These are phyloP conservation scores for Drosophila kambysellisi DNA, from an alignment of 2,888 invertebrate genomes.

Conservation along the genomic window DNA sequence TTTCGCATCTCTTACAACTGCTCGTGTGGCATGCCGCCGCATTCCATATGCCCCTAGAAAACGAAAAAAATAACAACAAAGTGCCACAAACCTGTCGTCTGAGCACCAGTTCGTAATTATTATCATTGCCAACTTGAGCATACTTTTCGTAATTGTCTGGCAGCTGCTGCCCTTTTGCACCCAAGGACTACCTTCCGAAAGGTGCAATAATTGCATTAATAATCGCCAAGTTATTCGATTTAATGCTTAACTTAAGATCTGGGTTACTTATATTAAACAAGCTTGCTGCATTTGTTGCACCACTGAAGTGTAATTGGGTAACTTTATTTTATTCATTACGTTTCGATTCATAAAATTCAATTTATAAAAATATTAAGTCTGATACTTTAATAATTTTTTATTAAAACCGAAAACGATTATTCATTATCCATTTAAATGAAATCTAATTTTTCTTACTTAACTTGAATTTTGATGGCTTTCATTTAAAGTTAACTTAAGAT, in stretches of 20 bases:
- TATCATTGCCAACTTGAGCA: conserved; percentile 17
- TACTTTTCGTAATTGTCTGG: conserved; percentile 21
- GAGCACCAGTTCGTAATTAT: conserved; percentile 48
- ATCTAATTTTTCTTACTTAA: background rate
- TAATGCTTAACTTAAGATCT: conserved; percentile 7
- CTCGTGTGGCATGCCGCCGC: conserved; percentile 58
- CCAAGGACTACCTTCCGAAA: conserved; percentile 24
- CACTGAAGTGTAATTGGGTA: background rate
- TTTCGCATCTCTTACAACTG: conserved; percentile 63
- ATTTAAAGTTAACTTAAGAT: background rate
- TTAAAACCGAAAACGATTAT: background rate
- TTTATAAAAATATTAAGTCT: background rate
- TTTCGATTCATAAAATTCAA: background rate
- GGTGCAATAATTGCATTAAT: conserved; percentile 59
- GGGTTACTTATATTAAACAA: too few species aligned
- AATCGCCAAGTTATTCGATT: conserved; percentile 33
- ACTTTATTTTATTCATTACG: conserved; percentile 1
- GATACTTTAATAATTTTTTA: background rate
- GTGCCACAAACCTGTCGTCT: conserved; percentile 47
- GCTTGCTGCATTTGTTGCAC: background rate
- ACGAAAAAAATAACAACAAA: background rate
- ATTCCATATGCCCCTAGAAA: conserved; percentile 51
- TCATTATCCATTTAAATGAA: background rate
- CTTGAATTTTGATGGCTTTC: background rate
- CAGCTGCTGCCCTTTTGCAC: conserved; percentile 25